phyloP scores from a whole-genome alignment of 2,113 vertebrate species.

The Tiliqua scincoides region DNA sequence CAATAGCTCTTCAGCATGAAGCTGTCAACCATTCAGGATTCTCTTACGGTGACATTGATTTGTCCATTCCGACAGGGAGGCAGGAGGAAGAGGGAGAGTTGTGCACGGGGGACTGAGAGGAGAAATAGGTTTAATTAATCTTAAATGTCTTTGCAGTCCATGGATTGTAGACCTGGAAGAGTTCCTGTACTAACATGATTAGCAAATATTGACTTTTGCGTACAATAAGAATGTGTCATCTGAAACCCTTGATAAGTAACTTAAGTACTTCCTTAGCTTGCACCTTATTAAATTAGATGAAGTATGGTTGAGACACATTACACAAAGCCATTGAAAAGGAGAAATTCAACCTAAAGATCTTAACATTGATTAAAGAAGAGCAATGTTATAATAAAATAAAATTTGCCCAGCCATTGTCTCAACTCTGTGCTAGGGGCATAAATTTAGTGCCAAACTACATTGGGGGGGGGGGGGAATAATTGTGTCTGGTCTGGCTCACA shows the following conservation, averaged over 20 bases:
- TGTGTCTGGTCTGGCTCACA: background rate
- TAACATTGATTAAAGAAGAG: slow-evolving; percentile 77
- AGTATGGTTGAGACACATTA: slow-evolving; percentile 69
- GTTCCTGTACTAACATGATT: slow-evolving; percentile 83
- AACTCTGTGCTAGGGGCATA: background rate
- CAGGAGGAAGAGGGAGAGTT: background rate
- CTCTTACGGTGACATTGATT: slow-evolving; percentile 31
- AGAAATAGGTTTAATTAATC: slow-evolving; percentile 78
- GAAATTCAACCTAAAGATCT: slow-evolving; percentile 78
- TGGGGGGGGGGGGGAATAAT: background rate
- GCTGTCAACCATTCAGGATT: slow-evolving; percentile 21
- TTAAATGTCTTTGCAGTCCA: slow-evolving; percentile 79
- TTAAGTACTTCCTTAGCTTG: slow-evolving; percentile 83
- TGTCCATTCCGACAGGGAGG: slow-evolving; percentile 37
- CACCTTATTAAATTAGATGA: slow-evolving; percentile 82
- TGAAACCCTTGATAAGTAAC: slow-evolving; percentile 84
- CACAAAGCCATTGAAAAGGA: slow-evolving; percentile 73
- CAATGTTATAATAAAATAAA: slow-evolving; percentile 65
- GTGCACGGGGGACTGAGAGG: slow-evolving; percentile 29
- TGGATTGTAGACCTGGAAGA: slow-evolving; percentile 77
- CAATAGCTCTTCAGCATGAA: slow-evolving; percentile 33
- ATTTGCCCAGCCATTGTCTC: slow-evolving; percentile 29
- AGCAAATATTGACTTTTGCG: slow-evolving; percentile 85
- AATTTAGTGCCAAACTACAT: background rate
- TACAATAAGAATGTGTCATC: slow-evolving; percentile 84